Percentiles rank a stretch among this genome's conserved stretches.
Conservation (phyloP, 2,113 vertebrate species). For the Spea bombifrons region DNA sequence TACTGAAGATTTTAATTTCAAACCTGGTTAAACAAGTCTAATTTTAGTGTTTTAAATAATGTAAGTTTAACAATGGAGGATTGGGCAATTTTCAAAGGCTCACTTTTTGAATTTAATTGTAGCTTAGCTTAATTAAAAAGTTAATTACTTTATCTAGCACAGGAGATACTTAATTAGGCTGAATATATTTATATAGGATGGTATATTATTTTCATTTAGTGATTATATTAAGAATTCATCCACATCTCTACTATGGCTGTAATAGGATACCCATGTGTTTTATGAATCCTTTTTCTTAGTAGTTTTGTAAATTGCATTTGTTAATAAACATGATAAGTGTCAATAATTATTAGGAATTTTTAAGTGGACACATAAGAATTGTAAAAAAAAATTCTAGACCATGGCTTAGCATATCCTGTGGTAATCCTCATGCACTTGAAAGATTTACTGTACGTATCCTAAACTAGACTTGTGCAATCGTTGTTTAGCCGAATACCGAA, state of each 20-base stretch:
- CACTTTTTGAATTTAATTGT: slow-evolving; percentile 41
- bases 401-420: too few species aligned
- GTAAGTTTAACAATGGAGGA: slow-evolving; percentile 26
- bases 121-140: slow-evolving; percentile 42
- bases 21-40: slow-evolving; percentile 25
- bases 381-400: too few species aligned
- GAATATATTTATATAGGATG: slow-evolving; percentile 23
- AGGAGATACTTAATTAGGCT: slow-evolving; percentile 35
- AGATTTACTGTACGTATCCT: too few species aligned
- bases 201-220: slow-evolving; percentile 21
- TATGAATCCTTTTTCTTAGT: neutral
- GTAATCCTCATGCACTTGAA: too few species aligned
- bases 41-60: slow-evolving; percentile 36
- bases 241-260: neutral
- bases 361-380: too few species aligned
- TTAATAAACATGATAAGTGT: too few species aligned
- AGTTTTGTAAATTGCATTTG: too few species aligned
- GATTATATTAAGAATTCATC: neutral
- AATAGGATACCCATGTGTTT: neutral
- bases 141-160: slow-evolving; percentile 43
- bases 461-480: too few species aligned
- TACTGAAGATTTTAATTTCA: slow-evolving; percentile 17
- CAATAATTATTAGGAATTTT: too few species aligned
- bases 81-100: slow-evolving; percentile 21
- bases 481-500: too few species aligned